Evolutionary conservation across 2,888 invertebrate species (phyloP).

Genomic region (Xestia sexstrigata): DNA sequence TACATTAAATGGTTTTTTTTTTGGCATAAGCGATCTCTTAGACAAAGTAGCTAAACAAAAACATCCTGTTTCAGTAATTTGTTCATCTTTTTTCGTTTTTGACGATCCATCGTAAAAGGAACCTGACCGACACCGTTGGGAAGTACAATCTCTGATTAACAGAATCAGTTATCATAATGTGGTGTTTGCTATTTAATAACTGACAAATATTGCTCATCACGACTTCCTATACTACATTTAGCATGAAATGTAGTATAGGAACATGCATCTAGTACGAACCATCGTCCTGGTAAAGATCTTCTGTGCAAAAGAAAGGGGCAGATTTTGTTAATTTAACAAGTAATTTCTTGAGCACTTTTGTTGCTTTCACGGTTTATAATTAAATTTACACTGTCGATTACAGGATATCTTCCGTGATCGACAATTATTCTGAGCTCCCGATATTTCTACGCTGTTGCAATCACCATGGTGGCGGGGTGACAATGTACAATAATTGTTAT

Average conservation of each 20-base stretch:
- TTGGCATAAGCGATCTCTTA: neutral
- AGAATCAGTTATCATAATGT: neutral
- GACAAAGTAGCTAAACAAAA: neutral
- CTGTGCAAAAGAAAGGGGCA: neutral
- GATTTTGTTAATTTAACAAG: neutral
- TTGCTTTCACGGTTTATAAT: no score
- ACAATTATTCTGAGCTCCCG: no score
- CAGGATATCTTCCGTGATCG: no score
- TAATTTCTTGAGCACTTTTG: neutral
- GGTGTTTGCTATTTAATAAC: neutral
- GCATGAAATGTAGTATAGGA: neutral
- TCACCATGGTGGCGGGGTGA: no score
- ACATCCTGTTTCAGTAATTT: neutral
- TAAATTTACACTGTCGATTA: no score
- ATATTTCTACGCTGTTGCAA: no score
- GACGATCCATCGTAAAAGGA: neutral
- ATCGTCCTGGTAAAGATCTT: neutral
- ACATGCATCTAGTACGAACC: neutral
- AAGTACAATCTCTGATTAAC: constrained; percentile 1
- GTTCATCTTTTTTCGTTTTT: neutral
- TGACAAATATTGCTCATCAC: neutral
- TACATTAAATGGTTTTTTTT: neutral
- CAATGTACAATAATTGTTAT: no score
- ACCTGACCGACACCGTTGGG: neutral
- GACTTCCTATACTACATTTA: neutral